These are phyloP conservation scores for Pocillopora damicornis DNA, from an alignment of 64 coral and sea anemone genomes.

Conservation along the genomic window DNA sequence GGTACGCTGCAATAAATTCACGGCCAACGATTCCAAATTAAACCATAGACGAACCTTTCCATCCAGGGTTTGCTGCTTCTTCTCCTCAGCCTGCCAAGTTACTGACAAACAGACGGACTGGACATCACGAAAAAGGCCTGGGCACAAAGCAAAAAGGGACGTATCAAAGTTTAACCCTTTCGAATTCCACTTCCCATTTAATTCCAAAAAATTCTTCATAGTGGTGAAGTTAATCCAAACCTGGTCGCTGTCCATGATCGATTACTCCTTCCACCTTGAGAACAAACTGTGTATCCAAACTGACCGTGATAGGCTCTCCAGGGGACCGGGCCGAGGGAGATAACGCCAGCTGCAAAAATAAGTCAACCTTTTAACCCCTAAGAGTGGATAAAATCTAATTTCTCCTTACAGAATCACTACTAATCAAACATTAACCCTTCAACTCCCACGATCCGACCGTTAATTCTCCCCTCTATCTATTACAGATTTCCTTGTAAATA, in stretches of 20 bases:
- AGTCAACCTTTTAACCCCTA: no score
- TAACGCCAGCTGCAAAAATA: conserved; percentile 63
- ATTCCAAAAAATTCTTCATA: background rate
- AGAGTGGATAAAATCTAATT: no score
- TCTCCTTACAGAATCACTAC: no score
- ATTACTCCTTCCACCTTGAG: conserved; percentile 94
- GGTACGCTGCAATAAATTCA: background rate
- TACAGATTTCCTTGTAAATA: no score
- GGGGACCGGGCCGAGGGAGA: conserved; percentile 78
- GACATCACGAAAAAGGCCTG: conserved; percentile 62
- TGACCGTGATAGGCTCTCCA: conserved; percentile 65
- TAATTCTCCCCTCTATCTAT: no score
- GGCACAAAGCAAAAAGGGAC: background rate
- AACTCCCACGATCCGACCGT: no score
- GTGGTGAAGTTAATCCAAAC: background rate
- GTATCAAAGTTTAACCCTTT: background rate
- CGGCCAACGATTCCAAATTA: background rate
- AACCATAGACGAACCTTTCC: conserved; percentile 40
- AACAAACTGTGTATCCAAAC: conserved; percentile 84
- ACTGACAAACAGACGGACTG: conserved; percentile 67
- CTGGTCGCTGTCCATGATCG: conserved; percentile 62
- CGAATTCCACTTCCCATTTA: no score
- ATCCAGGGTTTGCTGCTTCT: conserved; percentile 54
- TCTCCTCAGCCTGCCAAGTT: conserved; percentile 68
- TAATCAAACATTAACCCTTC: no score